Evolutionary conservation across 2,113 vertebrate species (phyloP).

Genomic region (Myotis yumanensis): DNA sequence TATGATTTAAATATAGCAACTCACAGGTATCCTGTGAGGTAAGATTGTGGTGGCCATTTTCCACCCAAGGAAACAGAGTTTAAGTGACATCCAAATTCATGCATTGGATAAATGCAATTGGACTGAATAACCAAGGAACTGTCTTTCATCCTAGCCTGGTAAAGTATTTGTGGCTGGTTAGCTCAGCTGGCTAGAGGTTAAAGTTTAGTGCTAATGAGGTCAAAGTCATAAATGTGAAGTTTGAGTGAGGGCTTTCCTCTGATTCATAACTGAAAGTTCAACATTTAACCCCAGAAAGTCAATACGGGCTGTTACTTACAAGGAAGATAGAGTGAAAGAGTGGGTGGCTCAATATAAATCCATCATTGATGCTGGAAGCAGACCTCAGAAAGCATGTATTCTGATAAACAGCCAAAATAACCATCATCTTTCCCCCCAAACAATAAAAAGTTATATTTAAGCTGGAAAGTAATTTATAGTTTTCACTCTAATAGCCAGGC

Average conservation of each 20-base stretch:
- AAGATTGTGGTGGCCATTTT: neutral
- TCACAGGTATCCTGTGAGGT: neutral
- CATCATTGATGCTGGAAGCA: neutral
- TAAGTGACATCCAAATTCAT: neutral
- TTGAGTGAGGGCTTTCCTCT: neutral
- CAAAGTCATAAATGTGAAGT: conserved; percentile 42
- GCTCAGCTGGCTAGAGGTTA: conserved; percentile 8
- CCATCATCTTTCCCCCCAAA: neutral
- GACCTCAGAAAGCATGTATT: neutral
- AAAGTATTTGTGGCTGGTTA: neutral
- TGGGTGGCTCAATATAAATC: neutral
- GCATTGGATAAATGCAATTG: neutral
- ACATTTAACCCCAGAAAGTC: neutral
- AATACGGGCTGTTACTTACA: neutral
- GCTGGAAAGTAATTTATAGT: neutral
- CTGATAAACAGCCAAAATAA: neutral
- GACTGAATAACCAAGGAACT: neutral
- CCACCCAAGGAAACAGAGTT: neutral
- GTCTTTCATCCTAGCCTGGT: neutral
- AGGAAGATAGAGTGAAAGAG: neutral
- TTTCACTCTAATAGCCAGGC: neutral
- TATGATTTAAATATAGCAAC: neutral
- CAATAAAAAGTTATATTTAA: neutral
- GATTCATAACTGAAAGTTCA: conserved; percentile 38
- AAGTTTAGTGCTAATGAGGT: conserved; percentile 55